Percentiles rank a stretch among this genome's conserved stretches.
Evolutionary conservation across 2,888 invertebrate species (phyloP).

Genomic region (Smittia aterrima): DNA sequence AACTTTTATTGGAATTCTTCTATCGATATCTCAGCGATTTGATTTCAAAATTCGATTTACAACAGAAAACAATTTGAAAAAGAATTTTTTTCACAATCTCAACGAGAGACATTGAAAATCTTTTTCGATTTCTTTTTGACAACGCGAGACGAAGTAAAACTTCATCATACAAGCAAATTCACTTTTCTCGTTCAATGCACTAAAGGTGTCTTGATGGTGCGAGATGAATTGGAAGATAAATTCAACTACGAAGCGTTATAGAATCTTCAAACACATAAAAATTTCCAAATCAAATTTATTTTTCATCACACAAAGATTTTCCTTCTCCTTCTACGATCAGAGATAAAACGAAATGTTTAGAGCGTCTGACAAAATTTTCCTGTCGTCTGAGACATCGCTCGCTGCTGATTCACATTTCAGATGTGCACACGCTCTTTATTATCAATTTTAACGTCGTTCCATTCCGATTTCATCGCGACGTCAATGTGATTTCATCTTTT

Average conservation of each 20-base stretch:
- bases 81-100: too few species aligned
- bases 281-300: conserved; percentile 31
- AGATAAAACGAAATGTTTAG: not conserved
- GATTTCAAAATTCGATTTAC: too few species aligned
- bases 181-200: not conserved
- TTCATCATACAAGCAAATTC: not conserved
- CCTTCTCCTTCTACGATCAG: not conserved
- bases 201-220: not conserved
- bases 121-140: not conserved
- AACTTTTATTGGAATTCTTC: too few species aligned
- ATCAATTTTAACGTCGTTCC: not conserved
- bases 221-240: not conserved
- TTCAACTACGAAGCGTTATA: not conserved
- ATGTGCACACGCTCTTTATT: not conserved
- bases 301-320: not conserved
- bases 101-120: not conserved
- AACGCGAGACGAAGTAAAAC: too few species aligned
- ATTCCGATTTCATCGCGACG: too few species aligned
- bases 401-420: not conserved
- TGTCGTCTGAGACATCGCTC: not conserved
- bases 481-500: too few species aligned
- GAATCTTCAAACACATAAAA: not conserved
- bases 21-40: too few species aligned
- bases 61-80: too few species aligned
- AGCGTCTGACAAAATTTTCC: not conserved